A percentile compares a stretch with the other conserved stretches of the same genome.
Evolutionary conservation across 2,888 invertebrate species (phyloP).

Genomic region (Argyresthia albistria): DNA sequence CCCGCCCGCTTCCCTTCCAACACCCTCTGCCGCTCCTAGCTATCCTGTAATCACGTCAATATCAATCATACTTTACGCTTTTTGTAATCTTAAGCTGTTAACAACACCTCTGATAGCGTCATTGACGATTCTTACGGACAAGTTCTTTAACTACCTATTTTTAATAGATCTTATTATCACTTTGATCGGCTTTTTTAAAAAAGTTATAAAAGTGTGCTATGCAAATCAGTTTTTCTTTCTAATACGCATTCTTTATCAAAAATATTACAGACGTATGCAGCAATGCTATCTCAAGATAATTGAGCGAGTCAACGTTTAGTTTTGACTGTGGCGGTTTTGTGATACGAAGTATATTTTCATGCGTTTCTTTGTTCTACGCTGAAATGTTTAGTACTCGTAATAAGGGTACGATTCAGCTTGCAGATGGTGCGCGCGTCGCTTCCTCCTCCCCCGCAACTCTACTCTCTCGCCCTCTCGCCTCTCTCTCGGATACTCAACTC

Average conservation of each 20-base stretch:
- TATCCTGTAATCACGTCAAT: conserved; percentile 25
- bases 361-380: conserved; percentile 1
- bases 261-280: not conserved
- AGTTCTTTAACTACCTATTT: too few species aligned
- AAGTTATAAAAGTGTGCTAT: too few species aligned
- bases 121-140: too few species aligned
- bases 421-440: conserved; percentile 35
- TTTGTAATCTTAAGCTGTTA: not conserved
- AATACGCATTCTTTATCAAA: too few species aligned
- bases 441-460: conserved; percentile 9
- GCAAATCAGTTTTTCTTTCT: too few species aligned
- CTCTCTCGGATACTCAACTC: conserved; percentile 9
- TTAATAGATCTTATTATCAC: too few species aligned
- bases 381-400: not conserved
- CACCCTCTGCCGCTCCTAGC: conserved; percentile 16
- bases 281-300: not conserved
- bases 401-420: not conserved
- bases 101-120: not conserved
- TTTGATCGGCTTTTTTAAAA: too few species aligned
- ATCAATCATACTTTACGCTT: conserved; percentile 4
- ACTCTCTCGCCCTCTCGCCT: conserved; percentile 17
- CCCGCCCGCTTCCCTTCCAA: conserved; percentile 18
- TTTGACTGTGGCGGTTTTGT: not conserved
- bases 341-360: not conserved
- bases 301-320: not conserved